Evolutionary conservation across 2,888 invertebrate genomes (phyloP), one percentile per base, ranked within the genome.

Genomic region (Philereme vetulata): DNA sequence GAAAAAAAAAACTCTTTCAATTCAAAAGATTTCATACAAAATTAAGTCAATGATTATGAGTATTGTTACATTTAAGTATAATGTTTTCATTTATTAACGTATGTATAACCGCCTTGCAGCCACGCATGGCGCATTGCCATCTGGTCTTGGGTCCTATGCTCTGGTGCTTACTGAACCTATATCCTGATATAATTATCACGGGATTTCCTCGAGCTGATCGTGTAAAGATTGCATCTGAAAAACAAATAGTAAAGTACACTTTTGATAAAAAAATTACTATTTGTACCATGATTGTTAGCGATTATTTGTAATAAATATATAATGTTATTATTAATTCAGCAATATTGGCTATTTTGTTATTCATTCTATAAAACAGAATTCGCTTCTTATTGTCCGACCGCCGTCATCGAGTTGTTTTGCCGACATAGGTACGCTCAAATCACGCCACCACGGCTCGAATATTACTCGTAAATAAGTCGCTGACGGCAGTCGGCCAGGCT

Each of bases 21-120:
- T 10, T 10, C 4, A 5, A 0, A n/a, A 42, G 5, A 4, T 10
- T n/a, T 4, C 42, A 42, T 10, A 42, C 10, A n/a, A 10, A 10
- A 10, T 42, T 5, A 42, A 10, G 5, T 10, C 10, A 42, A 11
- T 48, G 57, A 43, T 52, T 52, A 36, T 58, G 57, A 4, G 46
- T 10, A 35, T 57, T 51, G 5, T 42, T 51, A 10, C 11, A 42
- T 47, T 57, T 51, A 0, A 51, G 36, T 5, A 58, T 49, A 32
- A 44, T 10, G 10, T 53, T 53, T 34, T 49, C 44, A 5, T 36
- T 5, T 33, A 48, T 3, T 11, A 53, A 10, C 1, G 59, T 59
- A 21, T 53, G 49, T 40, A 67, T 5, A 3, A 51, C 10, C 0
- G 67, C 68, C 9, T 46, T 47, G 33, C 71, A 71, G 0, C 65